Base-by-base conservation (phyloP, 2,113 vertebrate species). In the Rhynchopsitta pachyrhyncha region DNA sequence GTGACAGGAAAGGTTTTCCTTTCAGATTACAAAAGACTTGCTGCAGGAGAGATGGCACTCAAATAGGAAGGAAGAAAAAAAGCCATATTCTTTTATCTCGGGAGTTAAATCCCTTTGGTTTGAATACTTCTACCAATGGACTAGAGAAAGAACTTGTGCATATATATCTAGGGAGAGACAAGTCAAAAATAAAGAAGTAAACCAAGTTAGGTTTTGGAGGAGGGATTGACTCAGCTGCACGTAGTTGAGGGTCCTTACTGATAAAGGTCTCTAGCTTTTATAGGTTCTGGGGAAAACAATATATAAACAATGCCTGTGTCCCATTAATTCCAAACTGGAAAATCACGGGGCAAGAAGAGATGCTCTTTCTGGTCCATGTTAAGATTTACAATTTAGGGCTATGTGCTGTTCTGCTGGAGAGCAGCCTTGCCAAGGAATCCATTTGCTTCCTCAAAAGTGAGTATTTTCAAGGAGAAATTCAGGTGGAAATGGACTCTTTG, bases 1-100 rank as follows among this genome's bases (percentile, higher is more conserved):
- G 94, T 96, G 91, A 95, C 90, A 95, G 86, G 89, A 63, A 83
- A 84, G 88, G 89, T 95, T 97, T 97, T 93, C 85, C 75, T 94
- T 95, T 96, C 92, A 94, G 81, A 62, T 90, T 10, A 90, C 86
- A 91, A 95, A 97, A 83, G 90, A 35, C 90, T 78, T 60, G 75
- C 67, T 83, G 90, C 60, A 88, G 92, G 80, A 87, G 77, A 92
- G 94, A 95, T 95, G 82, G 64, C 25, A 66, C 91, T 90, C 85
- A 50, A 90, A 80, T 14, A 69, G 76, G 81, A 90, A 89, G n/a
- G 64, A 2, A 6, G 25, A 69, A 66, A 66, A 17, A 6, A 8
- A 6, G 37, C 25, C 55, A n/a, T 85, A 70, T 79, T 91, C n/a
- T 92, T 93, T 94, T 73, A 52, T 79, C 62, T 86, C 69, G 46